Evolutionary conservation across 2,888 invertebrate genomes (phyloP).

Genomic region (Lagria hirta): DNA sequence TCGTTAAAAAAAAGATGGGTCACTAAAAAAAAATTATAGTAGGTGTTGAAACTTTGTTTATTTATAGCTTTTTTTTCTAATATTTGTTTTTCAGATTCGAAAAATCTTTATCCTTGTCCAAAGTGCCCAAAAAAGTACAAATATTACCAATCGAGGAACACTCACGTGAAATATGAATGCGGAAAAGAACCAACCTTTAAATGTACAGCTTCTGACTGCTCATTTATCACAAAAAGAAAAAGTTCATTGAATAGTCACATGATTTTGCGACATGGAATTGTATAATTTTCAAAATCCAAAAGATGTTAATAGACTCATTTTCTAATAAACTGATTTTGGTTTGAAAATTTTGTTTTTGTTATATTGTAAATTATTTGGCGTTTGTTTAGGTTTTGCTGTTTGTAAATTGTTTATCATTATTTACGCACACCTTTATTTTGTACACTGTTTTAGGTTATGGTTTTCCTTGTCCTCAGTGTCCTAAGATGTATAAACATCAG

Average conservation of each 20-base stretch:
- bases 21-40: too few relatives aligned
- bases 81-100: too few relatives aligned
- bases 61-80: too few relatives aligned
- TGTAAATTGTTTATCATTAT: background rate
- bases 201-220: conserved; percentile 47
- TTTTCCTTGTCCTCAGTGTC: conserved; percentile 31
- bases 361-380: background rate
- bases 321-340: background rate
- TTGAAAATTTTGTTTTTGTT: background rate
- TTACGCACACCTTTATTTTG: background rate
- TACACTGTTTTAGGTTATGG: conserved; percentile 9
- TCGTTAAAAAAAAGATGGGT: too few relatives aligned
- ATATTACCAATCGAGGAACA: conserved; percentile 23
- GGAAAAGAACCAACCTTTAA: conserved; percentile 30
- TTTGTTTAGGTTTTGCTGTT: background rate
- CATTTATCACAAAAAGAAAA: conserved; percentile 20
- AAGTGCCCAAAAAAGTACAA: conserved; percentile 26
- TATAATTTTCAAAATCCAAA: too few relatives aligned
- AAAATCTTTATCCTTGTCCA: conserved; percentile 22
- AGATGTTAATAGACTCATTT: background rate
- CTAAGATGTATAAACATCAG: conserved; percentile 30
- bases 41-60: too few relatives aligned
- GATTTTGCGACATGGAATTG: background rate
- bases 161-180: conserved; percentile 30
- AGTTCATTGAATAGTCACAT: conserved; percentile 14